Evolutionary conservation across 1,140 invertebrate genomes (phyloP).

Genomic region (Pteromalus puparum): DNA sequence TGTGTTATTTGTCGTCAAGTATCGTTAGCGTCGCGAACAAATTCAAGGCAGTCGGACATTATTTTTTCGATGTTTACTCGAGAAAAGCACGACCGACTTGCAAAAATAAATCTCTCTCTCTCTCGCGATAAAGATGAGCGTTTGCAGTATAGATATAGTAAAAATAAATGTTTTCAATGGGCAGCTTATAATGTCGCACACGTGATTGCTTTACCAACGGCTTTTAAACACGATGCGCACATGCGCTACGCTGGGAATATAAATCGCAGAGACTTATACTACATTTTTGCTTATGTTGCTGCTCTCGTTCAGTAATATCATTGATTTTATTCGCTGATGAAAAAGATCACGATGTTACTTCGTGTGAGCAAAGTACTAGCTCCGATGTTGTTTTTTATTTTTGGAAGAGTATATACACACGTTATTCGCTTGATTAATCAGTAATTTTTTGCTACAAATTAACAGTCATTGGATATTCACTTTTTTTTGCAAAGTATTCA

Average conservation of each 20-base stretch:
- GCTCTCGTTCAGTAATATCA: neutral
- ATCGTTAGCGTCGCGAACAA: too few relatives aligned
- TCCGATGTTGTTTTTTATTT: too few relatives aligned
- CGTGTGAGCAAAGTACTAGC: too few relatives aligned
- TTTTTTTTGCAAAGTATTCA: too few relatives aligned
- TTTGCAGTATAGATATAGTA: neutral
- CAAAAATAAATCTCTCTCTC: neutral
- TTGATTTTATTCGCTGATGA: too few relatives aligned
- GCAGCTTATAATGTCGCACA: neutral
- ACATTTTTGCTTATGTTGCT: neutral
- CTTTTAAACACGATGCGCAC: constrained; percentile 3
- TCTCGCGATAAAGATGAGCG: neutral
- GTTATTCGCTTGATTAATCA: too few relatives aligned
- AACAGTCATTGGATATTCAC: too few relatives aligned
- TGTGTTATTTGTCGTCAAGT: too few relatives aligned
- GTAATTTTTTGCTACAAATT: too few relatives aligned
- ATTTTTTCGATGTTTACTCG: neutral
- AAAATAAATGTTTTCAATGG: neutral
- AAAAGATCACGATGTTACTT: too few relatives aligned
- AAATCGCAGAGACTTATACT: neutral
- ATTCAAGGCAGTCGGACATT: neutral
- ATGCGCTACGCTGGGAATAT: neutral
- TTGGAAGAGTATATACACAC: too few relatives aligned
- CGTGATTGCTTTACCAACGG: constrained; percentile 4
- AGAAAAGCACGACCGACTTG: neutral